These are phyloP conservation scores for Pinctada fucata DNA, from an alignment of 2,888 invertebrate species.

Conservation along the genomic window DNA sequence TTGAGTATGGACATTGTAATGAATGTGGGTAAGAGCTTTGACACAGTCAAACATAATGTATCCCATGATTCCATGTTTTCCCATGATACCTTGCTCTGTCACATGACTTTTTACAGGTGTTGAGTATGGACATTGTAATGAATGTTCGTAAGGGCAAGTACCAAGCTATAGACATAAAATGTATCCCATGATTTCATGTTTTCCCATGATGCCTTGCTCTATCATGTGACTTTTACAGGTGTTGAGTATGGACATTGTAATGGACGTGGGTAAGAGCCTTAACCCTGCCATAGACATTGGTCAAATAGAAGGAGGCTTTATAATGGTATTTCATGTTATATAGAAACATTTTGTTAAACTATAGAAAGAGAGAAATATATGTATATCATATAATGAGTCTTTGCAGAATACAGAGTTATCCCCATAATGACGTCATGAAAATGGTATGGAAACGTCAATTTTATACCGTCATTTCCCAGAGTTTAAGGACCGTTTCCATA, in stretches of 20 bases:
- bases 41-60: constrained; percentile 48
- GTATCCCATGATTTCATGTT: too few species aligned
- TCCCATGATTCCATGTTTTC: too few species aligned
- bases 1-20: constrained; percentile 66
- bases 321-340: constrained; percentile 49
- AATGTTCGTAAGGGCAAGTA: constrained; percentile 68
- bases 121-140: constrained; percentile 67
- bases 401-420: too few species aligned
- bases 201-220: too few species aligned
- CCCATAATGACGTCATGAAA: too few species aligned
- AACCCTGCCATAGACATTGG: constrained; percentile 35
- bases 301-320: constrained; percentile 69
- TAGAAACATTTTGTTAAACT: too few species aligned
- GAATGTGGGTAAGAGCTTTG: constrained; percentile 68
- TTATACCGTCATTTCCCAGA: too few species aligned
- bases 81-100: too few species aligned
- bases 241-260: constrained; percentile 64
- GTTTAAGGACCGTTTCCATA: too few species aligned
- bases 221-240: constrained; percentile 42
- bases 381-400: too few species aligned
- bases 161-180: constrained; percentile 62
- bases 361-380: too few species aligned
- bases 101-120: constrained; percentile 44
- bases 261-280: constrained; percentile 66
- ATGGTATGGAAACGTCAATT: too few species aligned